Base-by-base conservation (phyloP, 2,888 invertebrate species). In the Acanthosoma haemorrhoidale region DNA sequence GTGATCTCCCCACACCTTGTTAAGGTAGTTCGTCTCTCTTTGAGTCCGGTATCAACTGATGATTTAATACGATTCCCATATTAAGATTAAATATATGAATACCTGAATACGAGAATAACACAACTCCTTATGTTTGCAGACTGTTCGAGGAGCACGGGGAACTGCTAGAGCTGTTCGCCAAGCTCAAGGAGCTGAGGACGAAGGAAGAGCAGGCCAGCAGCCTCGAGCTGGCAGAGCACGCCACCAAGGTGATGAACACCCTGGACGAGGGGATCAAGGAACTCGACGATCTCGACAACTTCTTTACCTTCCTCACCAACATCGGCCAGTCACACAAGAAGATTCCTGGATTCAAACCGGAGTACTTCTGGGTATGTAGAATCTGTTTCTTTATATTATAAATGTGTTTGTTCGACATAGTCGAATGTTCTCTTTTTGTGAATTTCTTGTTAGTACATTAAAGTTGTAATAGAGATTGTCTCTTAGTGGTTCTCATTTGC, bases 211-310 rank as follows among this genome's bases (percentile, higher is more conserved):
- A 92, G 79, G 86, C 88, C 73, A 86, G 87, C 77, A 91, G 91
- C 70, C 86, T 90, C 83, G 91, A 91, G 80, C 82, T 95, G 72
- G 90, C 90, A 4, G 90, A 92, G 75, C 94, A 94, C 78, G 94
- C 94, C 64, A 89, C 87, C 77, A 90, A 90, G 76, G 94, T 95
- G 31, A 94, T 94, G 94, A 87, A 86, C 77, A 92, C 93, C 1
- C 80, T 95, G 72, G 94, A 94, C 79, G 92, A 94, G 78, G 91
- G 92, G 72, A 94, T 95, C 81, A 89, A 90, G 78, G 88, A 90
- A 25, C 83, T 94, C 71, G 93, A 94, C 77, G 89, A 93, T 79
- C 83, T 92, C 80, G 93, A 94, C 80, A 86, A 87, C 77, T 92
- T 94, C 83, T 87, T 91, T 80, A 86, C 88, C 76, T 91, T 88